phyloP scores from a whole-genome alignment of 2,113 vertebrate genomes.

The Coracopsis vasa region DNA sequence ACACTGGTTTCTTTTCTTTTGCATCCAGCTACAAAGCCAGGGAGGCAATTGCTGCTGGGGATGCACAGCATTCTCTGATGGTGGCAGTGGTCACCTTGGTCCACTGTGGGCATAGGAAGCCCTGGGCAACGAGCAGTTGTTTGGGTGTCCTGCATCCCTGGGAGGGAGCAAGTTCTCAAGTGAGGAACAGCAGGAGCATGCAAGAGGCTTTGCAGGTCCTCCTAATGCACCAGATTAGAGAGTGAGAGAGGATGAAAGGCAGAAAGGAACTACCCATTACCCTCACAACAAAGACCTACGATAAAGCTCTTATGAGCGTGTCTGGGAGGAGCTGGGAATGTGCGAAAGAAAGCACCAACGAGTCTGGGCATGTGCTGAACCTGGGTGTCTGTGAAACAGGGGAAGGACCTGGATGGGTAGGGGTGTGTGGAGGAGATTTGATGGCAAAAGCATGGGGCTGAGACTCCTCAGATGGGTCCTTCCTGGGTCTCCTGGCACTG shows the following conservation, averaged over 20 bases:
- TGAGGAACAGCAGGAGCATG: not conserved
- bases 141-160: not conserved
- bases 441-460: not conserved
- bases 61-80: not conserved
- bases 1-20: fast-evolving
- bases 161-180: not conserved
- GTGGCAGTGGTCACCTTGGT: not conserved
- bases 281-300: conserved; percentile 62
- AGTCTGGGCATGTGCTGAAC: conserved; percentile 11
- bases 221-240: conserved; percentile 36
- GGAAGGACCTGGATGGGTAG: not conserved
- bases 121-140: not conserved
- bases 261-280: conserved; percentile 64
- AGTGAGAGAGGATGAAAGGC: conserved; percentile 58
- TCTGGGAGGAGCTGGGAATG: conserved; percentile 63
- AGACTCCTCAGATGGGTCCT: not conserved
- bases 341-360: conserved; percentile 38
- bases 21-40: not conserved
- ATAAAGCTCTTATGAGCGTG: conserved; percentile 66
- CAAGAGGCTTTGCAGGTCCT: conserved; percentile 11
- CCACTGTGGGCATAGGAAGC: not conserved
- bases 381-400: conserved; percentile 9
- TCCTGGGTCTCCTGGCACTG: not conserved
- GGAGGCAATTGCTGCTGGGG: not conserved
- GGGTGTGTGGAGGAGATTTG: not conserved